phyloP scores from a whole-genome alignment of 2,113 vertebrate genomes.

The Quiscalus mexicanus region DNA sequence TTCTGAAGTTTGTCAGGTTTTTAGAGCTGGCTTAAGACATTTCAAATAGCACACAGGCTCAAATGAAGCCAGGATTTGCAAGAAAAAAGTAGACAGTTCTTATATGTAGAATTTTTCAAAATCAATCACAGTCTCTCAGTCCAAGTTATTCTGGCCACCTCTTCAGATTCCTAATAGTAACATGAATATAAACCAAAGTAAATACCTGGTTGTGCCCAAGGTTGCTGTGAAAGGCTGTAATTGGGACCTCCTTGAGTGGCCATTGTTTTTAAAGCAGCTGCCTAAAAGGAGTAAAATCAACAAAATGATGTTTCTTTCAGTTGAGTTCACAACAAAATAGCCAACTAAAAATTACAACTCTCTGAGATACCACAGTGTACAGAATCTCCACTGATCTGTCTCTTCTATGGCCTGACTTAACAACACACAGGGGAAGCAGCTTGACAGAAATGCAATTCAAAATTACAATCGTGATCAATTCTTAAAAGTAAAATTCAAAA shows the following conservation, averaged over 20 bases:
- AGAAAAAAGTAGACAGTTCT: not conserved
- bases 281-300: slow-evolving; percentile 75
- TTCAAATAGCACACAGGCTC: not conserved
- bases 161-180: not conserved
- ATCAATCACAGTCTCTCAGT: not conserved
- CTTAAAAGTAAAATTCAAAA: slow-evolving; percentile 18
- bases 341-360: not conserved
- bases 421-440: not conserved
- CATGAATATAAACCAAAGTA: not conserved
- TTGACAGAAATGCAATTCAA: not conserved
- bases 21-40: not conserved
- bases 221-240: slow-evolving; percentile 91
- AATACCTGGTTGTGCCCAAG: slow-evolving; percentile 96
- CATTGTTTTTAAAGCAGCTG: slow-evolving; percentile 91
- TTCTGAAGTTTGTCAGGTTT: not conserved
- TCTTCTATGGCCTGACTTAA: not conserved
- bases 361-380: not conserved
- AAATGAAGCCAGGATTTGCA: not conserved
- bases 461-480: not conserved
- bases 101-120: not conserved
- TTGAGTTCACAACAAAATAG: not conserved
- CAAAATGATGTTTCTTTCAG: not conserved
- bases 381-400: not conserved
- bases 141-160: not conserved
- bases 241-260: slow-evolving; percentile 91